These are phyloP conservation scores for Dioctria rufipes DNA, from an alignment of 2,888 invertebrate species.

Conservation along the genomic window DNA sequence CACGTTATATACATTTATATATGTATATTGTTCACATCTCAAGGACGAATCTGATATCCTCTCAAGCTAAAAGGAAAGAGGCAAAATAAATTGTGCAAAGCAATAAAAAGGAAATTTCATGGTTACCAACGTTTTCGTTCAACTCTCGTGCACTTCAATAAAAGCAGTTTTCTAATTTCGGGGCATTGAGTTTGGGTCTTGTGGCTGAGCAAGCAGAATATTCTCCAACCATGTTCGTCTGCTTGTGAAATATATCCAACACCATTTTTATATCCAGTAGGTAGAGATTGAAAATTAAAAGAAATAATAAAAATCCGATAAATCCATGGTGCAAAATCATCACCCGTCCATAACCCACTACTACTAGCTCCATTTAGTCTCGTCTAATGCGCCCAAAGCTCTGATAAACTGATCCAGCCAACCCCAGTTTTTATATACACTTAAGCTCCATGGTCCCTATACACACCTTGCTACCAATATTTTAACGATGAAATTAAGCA, in stretches of 20 bases:
- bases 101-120: constrained; percentile 46
- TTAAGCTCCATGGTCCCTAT: not conserved
- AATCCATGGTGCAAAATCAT: too few relatives aligned
- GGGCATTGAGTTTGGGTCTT: constrained; percentile 10
- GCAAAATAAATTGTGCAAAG: constrained; percentile 37
- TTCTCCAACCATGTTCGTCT: not conserved
- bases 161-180: constrained; percentile 32
- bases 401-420: not conserved
- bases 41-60: constrained; percentile 40
- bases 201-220: constrained; percentile 23
- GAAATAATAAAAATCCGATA: constrained; percentile 29
- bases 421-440: constrained; percentile 25
- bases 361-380: too few relatives aligned
- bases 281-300: constrained; percentile 37
- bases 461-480: constrained; percentile 17
- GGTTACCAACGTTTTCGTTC: constrained; percentile 35
- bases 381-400: too few relatives aligned
- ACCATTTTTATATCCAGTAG: too few relatives aligned
- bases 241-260: too few relatives aligned
- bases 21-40: not conserved
- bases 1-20: not conserved
- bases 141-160: constrained; percentile 24
- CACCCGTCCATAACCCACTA: too few relatives aligned
- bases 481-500: constrained; percentile 34
- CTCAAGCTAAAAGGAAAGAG: constrained; percentile 1